phyloP scores from a whole-genome alignment of 2,113 vertebrate genomes.

The Motacilla tschutschensis region DNA sequence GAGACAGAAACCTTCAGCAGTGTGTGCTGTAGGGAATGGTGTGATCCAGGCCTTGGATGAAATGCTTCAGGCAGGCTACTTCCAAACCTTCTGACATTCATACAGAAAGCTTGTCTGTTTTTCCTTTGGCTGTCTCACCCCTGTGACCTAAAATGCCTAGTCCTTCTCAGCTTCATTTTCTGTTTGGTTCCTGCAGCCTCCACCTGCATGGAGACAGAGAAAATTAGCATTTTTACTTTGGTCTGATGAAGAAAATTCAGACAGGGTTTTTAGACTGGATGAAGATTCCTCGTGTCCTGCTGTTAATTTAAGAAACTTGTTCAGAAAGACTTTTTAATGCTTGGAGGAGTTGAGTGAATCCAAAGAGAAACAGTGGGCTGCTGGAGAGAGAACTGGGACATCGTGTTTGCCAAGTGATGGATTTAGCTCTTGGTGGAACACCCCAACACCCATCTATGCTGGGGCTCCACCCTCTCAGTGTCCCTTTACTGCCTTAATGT shows the following conservation, averaged over 20 bases:
- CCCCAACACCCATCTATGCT: neutral
- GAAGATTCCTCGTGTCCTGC: neutral
- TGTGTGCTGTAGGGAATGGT: neutral
- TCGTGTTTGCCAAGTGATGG: neutral
- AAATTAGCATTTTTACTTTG: neutral
- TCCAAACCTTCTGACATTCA: neutral
- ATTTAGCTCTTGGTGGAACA: neutral
- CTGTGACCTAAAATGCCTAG: neutral
- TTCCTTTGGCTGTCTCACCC: neutral
- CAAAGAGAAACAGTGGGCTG: neutral
- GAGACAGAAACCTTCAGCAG: neutral
- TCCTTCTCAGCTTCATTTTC: neutral
- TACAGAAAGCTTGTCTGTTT: neutral
- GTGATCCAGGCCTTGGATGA: neutral
- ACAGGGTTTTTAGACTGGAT: neutral
- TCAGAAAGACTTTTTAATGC: neutral
- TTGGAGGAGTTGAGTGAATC: neutral
- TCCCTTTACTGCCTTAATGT: neutral
- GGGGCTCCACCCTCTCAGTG: neutral
- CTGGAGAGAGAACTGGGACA: neutral
- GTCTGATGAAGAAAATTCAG: neutral
- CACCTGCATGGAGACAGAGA: neutral
- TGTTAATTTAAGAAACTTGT: neutral
- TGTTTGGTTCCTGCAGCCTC: neutral
- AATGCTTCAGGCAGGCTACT: neutral